Evolutionary conservation across 2,113 vertebrate species (phyloP).

Genomic region (Scatophagus argus): DNA sequence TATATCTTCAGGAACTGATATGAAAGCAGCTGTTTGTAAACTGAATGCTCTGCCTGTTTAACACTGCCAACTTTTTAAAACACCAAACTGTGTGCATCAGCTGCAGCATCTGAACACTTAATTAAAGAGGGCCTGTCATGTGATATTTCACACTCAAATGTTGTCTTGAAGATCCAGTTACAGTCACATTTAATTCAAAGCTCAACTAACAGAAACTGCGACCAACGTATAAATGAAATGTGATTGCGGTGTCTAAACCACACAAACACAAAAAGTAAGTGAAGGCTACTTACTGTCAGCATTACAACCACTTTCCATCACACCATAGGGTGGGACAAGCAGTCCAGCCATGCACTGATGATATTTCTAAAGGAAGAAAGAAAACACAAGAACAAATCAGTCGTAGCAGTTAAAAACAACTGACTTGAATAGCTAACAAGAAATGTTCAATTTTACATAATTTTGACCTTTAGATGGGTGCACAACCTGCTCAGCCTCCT

Average conservation of each 20-base stretch:
- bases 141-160: not conserved
- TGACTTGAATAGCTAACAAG: not conserved
- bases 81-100: not conserved
- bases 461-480: too few species aligned
- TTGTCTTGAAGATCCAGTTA: not conserved
- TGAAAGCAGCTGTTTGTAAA: not conserved
- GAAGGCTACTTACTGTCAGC: constrained; percentile 91
- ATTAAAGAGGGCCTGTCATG: not conserved
- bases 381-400: constrained; percentile 34
- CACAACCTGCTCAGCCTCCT: too few species aligned
- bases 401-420: too few species aligned
- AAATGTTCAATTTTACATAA: not conserved
- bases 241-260: not conserved
- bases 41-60: not conserved
- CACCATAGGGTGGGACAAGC: constrained; percentile 95
- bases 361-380: constrained; percentile 88
- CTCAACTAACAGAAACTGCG: not conserved
- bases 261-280: not conserved
- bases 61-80: not conserved
- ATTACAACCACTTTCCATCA: constrained; percentile 93
- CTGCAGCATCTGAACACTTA: not conserved
- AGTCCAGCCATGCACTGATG: constrained; percentile 96
- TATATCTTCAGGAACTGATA: not conserved
- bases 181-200: not conserved
- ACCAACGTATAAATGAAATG: constrained; percentile 2